Evolutionary conservation across 53 echinoderm and acorn worm species (phyloP), one percentile per base, ranked within the genome.

Genomic region (Mesocentrotus franciscanus): DNA sequence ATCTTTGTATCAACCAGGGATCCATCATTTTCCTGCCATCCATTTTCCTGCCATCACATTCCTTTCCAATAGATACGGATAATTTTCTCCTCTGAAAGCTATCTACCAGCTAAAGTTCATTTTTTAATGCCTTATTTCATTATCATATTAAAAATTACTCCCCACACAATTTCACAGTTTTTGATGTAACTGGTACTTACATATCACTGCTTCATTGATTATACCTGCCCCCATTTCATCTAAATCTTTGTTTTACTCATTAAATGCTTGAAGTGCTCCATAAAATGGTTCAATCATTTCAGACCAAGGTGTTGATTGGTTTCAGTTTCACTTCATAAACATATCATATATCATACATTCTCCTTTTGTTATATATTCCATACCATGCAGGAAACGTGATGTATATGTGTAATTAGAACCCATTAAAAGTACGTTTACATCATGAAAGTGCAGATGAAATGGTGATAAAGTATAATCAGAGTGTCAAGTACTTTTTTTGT

Each of bases 401-500:
- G 17, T 84, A 1, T 84, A 36, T 87, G 56, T 59, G 87, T 58
- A 87, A 87, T 87, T 87, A 87, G 87, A 87, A 27, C 58, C 87
- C 87, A 87, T 87, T 87, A 87, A 87, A 58, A 87, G 87, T 87
- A 57, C 87, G 57, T 57, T 56, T 87, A 58, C 87, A 87, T 87
- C 87, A 87, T 29, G 16, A 87, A 87, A 87, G 87, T 87, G 34
- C 87, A 87, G 58, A 87, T n/a, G 27, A 58, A 87, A 57, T 87
- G 87, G 3, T 87, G 87, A 87, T 87, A 35, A 26, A 87, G 58
- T 59, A n/a, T 57, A 42, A 55, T 87, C 12, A 87, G 55, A 20
- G 84, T 58, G 87, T 87, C 87, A 87, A 87, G 87, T 87, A 87
- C 87, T 87, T 87, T 76, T 87, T 87, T 58, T 59, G 49, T 87